Evolutionary conservation across 2,113 vertebrate species (phyloP).

Genomic region (Riparia riparia): DNA sequence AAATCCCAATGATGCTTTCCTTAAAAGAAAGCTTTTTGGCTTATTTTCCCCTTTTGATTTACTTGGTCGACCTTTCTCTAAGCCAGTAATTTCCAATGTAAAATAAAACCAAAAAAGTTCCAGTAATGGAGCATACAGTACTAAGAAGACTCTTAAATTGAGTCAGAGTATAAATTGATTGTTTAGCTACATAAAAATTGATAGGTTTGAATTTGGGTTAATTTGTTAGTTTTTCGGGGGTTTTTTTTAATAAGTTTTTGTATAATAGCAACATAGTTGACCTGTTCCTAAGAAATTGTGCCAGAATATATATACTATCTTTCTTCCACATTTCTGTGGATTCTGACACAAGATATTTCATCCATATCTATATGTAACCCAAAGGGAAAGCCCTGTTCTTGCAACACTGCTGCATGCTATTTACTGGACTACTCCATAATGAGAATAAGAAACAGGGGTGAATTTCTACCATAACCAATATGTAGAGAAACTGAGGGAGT

Average conservation of each 20-base stretch:
- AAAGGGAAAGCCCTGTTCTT: not conserved
- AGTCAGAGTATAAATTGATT: not conserved
- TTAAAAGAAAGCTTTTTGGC: not conserved
- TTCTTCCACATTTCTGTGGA: not conserved
- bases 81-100: not conserved
- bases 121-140: not conserved
- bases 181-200: not conserved
- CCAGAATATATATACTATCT: not conserved
- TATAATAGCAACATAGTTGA: not conserved
- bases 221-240: not conserved
- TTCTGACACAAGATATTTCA: not conserved
- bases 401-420: not conserved
- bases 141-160: not conserved
- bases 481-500: not conserved
- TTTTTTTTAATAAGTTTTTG: not conserved
- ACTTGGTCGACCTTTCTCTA: not conserved
- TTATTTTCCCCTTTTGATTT: not conserved
- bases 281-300: not conserved
- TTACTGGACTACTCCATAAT: not conserved
- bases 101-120: not conserved
- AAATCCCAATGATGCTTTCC: not conserved
- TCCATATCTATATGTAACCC: not conserved
- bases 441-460: not conserved
- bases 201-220: not conserved
- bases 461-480: not conserved